Percentiles rank a stretch among this genome's conserved stretches.
Evolutionary conservation across 2,888 invertebrate species (phyloP).

Genomic region (Merodon equestris): DNA sequence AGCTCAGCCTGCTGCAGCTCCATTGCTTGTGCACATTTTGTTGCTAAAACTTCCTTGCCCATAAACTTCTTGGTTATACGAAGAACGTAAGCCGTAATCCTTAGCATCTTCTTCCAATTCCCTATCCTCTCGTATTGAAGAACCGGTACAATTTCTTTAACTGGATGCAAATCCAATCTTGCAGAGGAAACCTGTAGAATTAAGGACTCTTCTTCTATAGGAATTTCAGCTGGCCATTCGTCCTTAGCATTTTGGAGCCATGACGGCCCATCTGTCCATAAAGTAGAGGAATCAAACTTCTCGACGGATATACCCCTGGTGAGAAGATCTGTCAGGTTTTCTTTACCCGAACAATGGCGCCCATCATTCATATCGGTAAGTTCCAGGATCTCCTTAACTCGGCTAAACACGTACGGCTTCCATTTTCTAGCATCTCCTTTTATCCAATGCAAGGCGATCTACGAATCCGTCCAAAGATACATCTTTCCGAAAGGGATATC

Average conservation of each 20-base stretch:
- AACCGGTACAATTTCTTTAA: slow-evolving; percentile 4
- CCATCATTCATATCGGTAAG: background rate
- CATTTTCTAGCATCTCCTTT: slow-evolving; percentile 26
- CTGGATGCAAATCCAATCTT: too few species aligned
- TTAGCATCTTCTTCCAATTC: slow-evolving; percentile 29
- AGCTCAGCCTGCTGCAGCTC: slow-evolving; percentile 16
- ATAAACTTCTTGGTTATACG: slow-evolving; percentile 9
- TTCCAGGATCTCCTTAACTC: slow-evolving; percentile 30
- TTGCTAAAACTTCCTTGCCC: background rate
- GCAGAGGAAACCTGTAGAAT: too few species aligned
- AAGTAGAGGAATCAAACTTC: background rate
- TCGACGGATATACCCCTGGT: slow-evolving; percentile 11
- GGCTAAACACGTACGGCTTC: slow-evolving; percentile 34
- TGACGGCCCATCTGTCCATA: slow-evolving; percentile 4
- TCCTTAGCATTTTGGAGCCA: slow-evolving; percentile 11
- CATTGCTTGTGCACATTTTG: background rate
- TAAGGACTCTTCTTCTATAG: background rate
- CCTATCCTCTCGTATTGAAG: slow-evolving; percentile 13
- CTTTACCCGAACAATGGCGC: slow-evolving; percentile 5
- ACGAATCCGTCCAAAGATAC: slow-evolving; percentile 28
- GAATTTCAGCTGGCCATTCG: slow-evolving; percentile 4
- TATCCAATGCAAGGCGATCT: slow-evolving; percentile 24
- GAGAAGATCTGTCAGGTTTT: slow-evolving; percentile 14
- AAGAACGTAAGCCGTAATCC: slow-evolving; percentile 12
- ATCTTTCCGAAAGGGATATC: slow-evolving; percentile 4